phyloP scores from a whole-genome alignment of 2,113 vertebrate genomes.

The Podarcis muralis region DNA sequence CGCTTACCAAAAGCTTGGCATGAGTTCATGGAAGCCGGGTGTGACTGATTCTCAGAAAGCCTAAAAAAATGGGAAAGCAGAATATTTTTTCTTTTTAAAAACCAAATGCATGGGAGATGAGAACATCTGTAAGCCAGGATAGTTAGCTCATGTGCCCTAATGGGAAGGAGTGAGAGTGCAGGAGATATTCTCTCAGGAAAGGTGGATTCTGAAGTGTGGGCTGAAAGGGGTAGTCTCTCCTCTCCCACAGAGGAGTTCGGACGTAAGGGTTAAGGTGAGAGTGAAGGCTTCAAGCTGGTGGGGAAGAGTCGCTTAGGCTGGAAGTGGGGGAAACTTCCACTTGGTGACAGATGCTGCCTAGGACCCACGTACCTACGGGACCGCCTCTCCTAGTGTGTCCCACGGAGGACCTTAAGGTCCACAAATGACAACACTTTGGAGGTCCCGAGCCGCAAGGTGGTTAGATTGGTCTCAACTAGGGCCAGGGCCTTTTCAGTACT shows the following conservation, averaged over 20 bases:
- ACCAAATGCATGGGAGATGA: neutral
- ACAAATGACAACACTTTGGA: no score
- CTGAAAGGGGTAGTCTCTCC: neutral
- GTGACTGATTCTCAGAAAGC: constrained; percentile 46
- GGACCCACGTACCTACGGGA: no score
- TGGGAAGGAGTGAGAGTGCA: neutral
- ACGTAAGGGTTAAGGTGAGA: no score
- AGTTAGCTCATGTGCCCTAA: neutral
- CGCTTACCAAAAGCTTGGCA: constrained; percentile 47
- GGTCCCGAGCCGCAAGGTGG: no score
- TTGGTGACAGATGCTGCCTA: neutral
- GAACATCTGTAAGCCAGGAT: neutral
- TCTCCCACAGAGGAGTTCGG: neutral
- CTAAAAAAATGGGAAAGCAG: neutral
- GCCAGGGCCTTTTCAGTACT: no score
- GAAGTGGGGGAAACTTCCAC: neutral
- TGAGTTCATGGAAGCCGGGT: constrained; percentile 45
- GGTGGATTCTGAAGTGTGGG: neutral
- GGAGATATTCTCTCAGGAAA: neutral
- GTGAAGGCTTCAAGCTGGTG: no score
- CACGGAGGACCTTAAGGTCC: no score
- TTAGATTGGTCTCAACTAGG: no score
- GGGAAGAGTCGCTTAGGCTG: neutral
- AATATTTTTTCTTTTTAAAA: neutral
- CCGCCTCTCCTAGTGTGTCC: no score